Evolutionary conservation across 2,888 invertebrate genomes (phyloP).

Genomic region (Drosophila mulleri): DNA sequence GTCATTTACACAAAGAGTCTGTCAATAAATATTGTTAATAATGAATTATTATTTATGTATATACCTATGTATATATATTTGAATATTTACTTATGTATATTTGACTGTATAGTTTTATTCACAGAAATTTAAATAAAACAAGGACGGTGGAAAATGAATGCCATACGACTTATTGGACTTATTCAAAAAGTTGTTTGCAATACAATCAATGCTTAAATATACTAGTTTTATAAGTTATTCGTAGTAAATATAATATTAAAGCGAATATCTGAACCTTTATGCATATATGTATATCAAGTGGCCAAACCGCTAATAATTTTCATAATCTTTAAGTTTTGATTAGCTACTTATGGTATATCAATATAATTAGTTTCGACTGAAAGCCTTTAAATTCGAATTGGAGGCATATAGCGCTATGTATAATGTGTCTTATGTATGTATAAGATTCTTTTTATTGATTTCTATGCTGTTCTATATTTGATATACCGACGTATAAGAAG

Average conservation of each 20-base stretch:
- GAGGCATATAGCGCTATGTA: not conserved
- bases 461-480: conserved; percentile 29
- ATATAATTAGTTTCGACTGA: not conserved
- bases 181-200: too few species aligned
- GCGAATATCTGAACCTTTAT: too few species aligned
- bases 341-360: not conserved
- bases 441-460: not conserved
- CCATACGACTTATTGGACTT: not conserved
- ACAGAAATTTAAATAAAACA: too few species aligned
- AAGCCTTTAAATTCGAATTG: not conserved
- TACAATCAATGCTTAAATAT: too few species aligned
- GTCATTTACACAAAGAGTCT: too few species aligned
- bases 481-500: conserved; percentile 42
- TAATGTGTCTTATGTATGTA: too few species aligned
- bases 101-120: not conserved
- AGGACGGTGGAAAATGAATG: not conserved
- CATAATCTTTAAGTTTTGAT: not conserved
- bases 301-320: not conserved
- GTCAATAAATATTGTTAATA: too few species aligned
- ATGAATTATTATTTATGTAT: too few species aligned
- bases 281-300: too few species aligned
- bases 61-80: too few species aligned
- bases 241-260: too few species aligned
- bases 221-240: too few species aligned
- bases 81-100: not conserved